A percentile compares a stretch with the other conserved stretches of the same genome.
Conservation (phyloP, 2,113 vertebrate species). For the Pardalotus punctatus region DNA sequence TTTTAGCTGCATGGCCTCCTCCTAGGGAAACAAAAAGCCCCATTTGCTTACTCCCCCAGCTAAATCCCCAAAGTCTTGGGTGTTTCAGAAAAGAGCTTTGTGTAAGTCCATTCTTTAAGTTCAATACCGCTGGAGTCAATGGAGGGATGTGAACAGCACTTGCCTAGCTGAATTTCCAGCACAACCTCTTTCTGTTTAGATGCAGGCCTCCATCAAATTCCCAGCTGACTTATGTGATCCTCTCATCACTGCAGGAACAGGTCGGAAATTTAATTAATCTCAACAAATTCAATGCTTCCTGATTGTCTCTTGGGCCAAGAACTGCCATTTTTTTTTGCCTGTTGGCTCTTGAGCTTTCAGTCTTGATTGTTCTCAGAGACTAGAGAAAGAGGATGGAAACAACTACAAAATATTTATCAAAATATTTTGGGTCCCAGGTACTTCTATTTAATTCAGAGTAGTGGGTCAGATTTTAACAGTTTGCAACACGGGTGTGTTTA, state of each 20-base stretch:
- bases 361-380: not conserved
- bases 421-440: not conserved
- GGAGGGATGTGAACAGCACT: not conserved
- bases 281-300: not conserved
- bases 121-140: not conserved
- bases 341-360: not conserved
- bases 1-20: not conserved
- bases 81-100: not conserved
- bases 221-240: not conserved
- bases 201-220: not conserved
- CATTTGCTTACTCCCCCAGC: not conserved
- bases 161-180: not conserved
- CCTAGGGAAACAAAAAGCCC: not conserved
- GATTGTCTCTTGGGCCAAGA: not conserved
- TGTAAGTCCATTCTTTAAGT: not conserved
- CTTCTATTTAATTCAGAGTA: not conserved
- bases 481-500: not conserved
- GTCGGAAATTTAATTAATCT: not conserved
- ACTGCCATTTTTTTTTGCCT: not conserved
- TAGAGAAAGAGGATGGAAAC: not conserved
- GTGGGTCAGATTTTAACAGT: not conserved
- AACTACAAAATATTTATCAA: not conserved
- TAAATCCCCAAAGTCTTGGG: not conserved
- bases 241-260: not conserved
- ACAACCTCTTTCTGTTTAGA: not conserved